Evolutionary conservation across 2,888 invertebrate species (phyloP).

Genomic region (Drosophila mayaguana): DNA sequence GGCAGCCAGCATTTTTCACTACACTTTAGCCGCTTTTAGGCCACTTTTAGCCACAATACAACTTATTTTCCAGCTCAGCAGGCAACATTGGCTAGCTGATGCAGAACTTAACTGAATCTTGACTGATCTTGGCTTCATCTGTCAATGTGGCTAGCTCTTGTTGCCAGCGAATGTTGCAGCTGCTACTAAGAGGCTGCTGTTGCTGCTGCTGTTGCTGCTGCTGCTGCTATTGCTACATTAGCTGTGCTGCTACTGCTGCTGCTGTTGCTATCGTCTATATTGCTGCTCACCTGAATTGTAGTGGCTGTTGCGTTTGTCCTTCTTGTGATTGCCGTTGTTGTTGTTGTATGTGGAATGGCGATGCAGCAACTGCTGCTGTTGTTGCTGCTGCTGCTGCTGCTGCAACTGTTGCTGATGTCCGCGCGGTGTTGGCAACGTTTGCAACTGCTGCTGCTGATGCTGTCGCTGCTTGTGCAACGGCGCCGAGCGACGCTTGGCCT

Average conservation of each 20-base stretch:
- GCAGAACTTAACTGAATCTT: too few relatives aligned
- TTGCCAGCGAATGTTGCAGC: too few relatives aligned
- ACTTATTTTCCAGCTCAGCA: too few relatives aligned
- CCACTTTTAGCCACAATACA: too few relatives aligned
- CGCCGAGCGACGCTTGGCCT: constrained; percentile 79
- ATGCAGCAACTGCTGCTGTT: constrained; percentile 54
- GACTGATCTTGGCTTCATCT: too few relatives aligned
- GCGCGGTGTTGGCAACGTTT: constrained; percentile 65
- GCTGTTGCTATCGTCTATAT: background rate
- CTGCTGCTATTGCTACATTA: too few relatives aligned
- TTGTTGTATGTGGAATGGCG: constrained; percentile 78
- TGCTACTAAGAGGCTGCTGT: too few relatives aligned
- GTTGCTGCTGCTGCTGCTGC: constrained; percentile 60
- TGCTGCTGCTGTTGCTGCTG: constrained; percentile 1
- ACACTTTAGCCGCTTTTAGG: too few relatives aligned
- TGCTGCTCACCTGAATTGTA: constrained; percentile 83
- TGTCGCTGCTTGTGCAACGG: constrained; percentile 67
- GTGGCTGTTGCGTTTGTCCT: constrained; percentile 82
- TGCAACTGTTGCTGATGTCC: constrained; percentile 53
- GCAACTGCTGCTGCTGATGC: constrained; percentile 47
- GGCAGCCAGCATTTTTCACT: too few relatives aligned
- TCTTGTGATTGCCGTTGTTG: constrained; percentile 66
- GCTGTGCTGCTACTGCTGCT: background rate
- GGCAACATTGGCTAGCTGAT: too few relatives aligned
- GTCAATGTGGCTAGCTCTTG: too few relatives aligned